Conservation (phyloP, 2,888 invertebrate genomes). For the Dysmachus trigonus region DNA sequence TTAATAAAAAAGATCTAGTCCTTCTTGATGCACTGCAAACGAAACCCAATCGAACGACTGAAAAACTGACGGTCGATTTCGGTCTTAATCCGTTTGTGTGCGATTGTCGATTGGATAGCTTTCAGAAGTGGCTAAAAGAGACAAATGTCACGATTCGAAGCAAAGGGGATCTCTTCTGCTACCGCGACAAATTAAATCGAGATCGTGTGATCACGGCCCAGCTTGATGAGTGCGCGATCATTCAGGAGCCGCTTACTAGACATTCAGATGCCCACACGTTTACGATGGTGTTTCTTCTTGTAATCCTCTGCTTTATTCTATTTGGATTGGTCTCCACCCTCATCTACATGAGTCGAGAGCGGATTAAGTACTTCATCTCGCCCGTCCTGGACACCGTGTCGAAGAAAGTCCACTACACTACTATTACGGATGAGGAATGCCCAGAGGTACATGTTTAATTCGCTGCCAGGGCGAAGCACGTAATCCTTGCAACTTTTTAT, state of each 20-base stretch:
- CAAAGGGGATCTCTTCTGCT: constrained; percentile 68
- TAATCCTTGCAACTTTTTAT: not conserved
- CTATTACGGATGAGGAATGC: constrained; percentile 71
- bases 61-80: constrained; percentile 70
- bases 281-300: constrained; percentile 65
- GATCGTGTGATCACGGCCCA: constrained; percentile 58
- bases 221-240: constrained; percentile 55
- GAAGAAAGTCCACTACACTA: constrained; percentile 78
- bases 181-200: constrained; percentile 55
- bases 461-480: not conserved
- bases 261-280: constrained; percentile 58
- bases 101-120: constrained; percentile 70
- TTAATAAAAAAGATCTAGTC: constrained; percentile 68
- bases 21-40: constrained; percentile 68
- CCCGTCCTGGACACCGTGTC: constrained; percentile 73
- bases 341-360: constrained; percentile 71
- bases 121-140: constrained; percentile 71
- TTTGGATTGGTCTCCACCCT: constrained; percentile 68
- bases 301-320: constrained; percentile 68
- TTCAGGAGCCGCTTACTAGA: constrained; percentile 54
- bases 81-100: constrained; percentile 76
- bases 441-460: constrained; percentile 64
- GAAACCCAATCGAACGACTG: constrained; percentile 58
- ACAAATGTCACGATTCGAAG: constrained; percentile 72
- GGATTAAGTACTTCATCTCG: constrained; percentile 68